These are phyloP conservation scores for Mastomys natalensis DNA, from an alignment of 2,113 vertebrate genomes.

Conservation along the genomic window DNA sequence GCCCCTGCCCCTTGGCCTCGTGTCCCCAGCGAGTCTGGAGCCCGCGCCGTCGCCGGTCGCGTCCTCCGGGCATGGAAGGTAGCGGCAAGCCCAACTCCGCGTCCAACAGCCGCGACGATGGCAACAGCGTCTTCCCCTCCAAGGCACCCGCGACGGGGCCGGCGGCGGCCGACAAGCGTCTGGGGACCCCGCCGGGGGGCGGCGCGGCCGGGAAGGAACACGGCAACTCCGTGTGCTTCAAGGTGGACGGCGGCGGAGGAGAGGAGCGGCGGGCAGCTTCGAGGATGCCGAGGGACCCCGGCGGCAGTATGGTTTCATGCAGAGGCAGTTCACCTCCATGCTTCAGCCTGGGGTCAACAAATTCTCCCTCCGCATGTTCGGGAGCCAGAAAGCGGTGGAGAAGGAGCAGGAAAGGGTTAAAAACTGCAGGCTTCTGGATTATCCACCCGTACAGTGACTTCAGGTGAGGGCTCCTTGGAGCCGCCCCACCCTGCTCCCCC, in stretches of 20 bases:
- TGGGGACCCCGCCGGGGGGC: slow-evolving; percentile 83
- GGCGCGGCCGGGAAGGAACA: slow-evolving; percentile 90
- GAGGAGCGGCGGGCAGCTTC: slow-evolving; percentile 92
- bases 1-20: slow-evolving; percentile 88
- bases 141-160: slow-evolving; percentile 80
- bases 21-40: slow-evolving; percentile 80
- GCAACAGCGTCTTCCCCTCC: slow-evolving; percentile 83
- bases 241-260: slow-evolving; percentile 90
- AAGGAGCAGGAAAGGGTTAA: slow-evolving; percentile 99
- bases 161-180: slow-evolving; percentile 82
- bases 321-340: slow-evolving; percentile 98
- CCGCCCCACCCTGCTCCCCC: slow-evolving; percentile 28
- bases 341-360: slow-evolving; percentile 99
- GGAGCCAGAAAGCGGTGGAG: slow-evolving; percentile 99
- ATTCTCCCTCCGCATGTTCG: slow-evolving; percentile 99
- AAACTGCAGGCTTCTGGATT: slow-evolving; percentile 99
- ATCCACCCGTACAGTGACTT: slow-evolving; percentile 99
- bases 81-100: slow-evolving; percentile 93
- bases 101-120: slow-evolving; percentile 93
- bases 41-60: slow-evolving; percentile 68
- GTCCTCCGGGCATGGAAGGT: slow-evolving; percentile 90
- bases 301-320: slow-evolving; percentile 95
- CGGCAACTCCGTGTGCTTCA: slow-evolving; percentile 96
- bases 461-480: slow-evolving; percentile 90
- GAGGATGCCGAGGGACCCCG: slow-evolving; percentile 92